Conservation (phyloP, 2,888 invertebrate species). For the Dusona sp. region DNA sequence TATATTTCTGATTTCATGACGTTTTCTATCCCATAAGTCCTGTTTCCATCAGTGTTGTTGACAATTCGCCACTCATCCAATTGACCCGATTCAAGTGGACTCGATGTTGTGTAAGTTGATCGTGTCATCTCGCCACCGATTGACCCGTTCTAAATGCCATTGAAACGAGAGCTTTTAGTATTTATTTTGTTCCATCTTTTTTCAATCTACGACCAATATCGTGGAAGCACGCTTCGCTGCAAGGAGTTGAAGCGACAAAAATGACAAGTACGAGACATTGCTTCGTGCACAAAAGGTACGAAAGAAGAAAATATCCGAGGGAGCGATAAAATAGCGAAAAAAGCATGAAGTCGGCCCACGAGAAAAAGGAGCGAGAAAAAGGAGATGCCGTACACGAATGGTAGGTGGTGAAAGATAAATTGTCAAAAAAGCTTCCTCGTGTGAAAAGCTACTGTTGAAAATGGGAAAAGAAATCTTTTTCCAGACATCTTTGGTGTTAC, state of each 20-base stretch:
- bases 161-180: conserved; percentile 43
- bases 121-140: conserved; percentile 50
- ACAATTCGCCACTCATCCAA: conserved; percentile 19
- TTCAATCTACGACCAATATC: conserved; percentile 28
- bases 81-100: conserved; percentile 10
- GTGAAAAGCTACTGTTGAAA: conserved; percentile 15
- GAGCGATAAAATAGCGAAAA: conserved; percentile 52
- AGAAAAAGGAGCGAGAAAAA: conserved; percentile 24
- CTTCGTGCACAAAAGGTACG: conserved; percentile 5
- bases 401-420: conserved; percentile 40
- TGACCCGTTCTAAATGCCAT: conserved; percentile 52
- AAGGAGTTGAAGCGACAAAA: conserved; percentile 21
- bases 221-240: conserved; percentile 37
- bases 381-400: conserved; percentile 9
- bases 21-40: conserved; percentile 5
- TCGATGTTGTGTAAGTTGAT: background rate
- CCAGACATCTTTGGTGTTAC: background rate
- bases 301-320: conserved; percentile 14
- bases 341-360: conserved; percentile 13
- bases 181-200: conserved; percentile 10
- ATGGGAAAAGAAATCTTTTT: conserved; percentile 32
- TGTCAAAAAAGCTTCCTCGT: conserved; percentile 37
- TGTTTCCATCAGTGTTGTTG: conserved; percentile 2
- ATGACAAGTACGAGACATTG: conserved; percentile 15
- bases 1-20: conserved; percentile 4